Evolutionary conservation across 2,888 invertebrate genomes (phyloP).

Genomic region (Adineta ricciae): DNA sequence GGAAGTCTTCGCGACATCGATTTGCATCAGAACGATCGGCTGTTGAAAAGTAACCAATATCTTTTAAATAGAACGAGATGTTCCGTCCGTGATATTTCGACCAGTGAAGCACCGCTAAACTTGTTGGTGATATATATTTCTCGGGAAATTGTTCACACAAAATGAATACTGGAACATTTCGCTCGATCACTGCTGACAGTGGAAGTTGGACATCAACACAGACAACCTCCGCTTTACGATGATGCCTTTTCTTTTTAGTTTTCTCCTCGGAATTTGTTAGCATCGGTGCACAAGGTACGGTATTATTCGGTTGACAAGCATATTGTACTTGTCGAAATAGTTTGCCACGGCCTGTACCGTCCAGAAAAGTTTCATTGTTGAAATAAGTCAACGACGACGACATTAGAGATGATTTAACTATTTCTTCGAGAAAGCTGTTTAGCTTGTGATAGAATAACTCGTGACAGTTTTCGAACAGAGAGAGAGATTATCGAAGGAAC

Average conservation of each 20-base stretch:
- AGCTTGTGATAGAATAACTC: too few relatives aligned
- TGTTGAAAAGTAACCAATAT: constrained; percentile 7
- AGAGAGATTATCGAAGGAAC: too few relatives aligned
- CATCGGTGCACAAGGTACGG: not conserved
- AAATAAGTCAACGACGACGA: not conserved
- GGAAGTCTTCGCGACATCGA: constrained; percentile 18
- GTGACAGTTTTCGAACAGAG: too few relatives aligned
- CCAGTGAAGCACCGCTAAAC: not conserved
- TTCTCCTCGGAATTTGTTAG: not conserved
- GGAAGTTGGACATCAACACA: not conserved
- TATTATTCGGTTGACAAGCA: not conserved
- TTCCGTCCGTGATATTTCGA: not conserved
- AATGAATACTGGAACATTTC: not conserved
- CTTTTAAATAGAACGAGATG: not conserved
- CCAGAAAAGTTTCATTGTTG: not conserved
- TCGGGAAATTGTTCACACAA: not conserved
- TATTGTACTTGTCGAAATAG: not conserved
- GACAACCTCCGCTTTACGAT: not conserved
- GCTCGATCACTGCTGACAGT: not conserved
- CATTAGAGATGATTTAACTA: not conserved
- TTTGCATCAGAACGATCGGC: not conserved
- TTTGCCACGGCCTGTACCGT: not conserved
- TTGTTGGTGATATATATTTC: not conserved
- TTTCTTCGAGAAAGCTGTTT: too few relatives aligned
- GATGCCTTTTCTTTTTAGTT: not conserved